Conservation (phyloP, 2,888 invertebrate species). For the Calephelis perditalis region DNA sequence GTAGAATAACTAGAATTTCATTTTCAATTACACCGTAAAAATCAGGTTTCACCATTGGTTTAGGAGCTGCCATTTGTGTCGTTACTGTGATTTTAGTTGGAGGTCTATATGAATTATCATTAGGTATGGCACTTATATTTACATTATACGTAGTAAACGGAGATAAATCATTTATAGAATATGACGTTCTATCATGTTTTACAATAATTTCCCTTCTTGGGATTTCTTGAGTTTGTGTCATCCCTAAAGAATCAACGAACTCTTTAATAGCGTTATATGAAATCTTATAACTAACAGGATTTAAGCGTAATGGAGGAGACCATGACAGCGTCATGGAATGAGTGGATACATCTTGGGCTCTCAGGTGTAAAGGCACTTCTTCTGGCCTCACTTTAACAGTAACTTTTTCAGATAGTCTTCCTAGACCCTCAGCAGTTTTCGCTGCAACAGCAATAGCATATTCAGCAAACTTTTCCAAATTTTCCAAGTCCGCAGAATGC, state of each 20-base stretch:
- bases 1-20: slow-evolving; percentile 93
- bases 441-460: slow-evolving; percentile 95
- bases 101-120: slow-evolving; percentile 89
- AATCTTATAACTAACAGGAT: slow-evolving; percentile 92
- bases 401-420: slow-evolving; percentile 91
- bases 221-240: slow-evolving; percentile 91
- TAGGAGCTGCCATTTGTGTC: slow-evolving; percentile 97
- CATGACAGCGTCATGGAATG: slow-evolving; percentile 95
- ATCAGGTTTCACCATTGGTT: slow-evolving; percentile 97
- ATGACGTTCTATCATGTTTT: slow-evolving; percentile 83
- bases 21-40: slow-evolving; percentile 94
- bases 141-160: slow-evolving; percentile 97
- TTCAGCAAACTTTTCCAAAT: slow-evolving; percentile 92
- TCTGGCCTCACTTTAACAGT: slow-evolving; percentile 94
- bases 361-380: slow-evolving; percentile 92
- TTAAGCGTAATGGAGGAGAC: slow-evolving; percentile 92
- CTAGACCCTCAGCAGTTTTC: slow-evolving; percentile 87
- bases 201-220: slow-evolving; percentile 85
- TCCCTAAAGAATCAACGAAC: slow-evolving; percentile 95
- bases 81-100: slow-evolving; percentile 96
- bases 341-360: slow-evolving; percentile 94
- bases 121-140: slow-evolving; percentile 93
- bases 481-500: slow-evolving; percentile 92
- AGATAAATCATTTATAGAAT: slow-evolving; percentile 91
- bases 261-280: slow-evolving; percentile 95